These are phyloP conservation scores for Melanotaenia nigrans DNA, from an alignment of 2,797 vertebrate genomes.

Conservation along the genomic window DNA sequence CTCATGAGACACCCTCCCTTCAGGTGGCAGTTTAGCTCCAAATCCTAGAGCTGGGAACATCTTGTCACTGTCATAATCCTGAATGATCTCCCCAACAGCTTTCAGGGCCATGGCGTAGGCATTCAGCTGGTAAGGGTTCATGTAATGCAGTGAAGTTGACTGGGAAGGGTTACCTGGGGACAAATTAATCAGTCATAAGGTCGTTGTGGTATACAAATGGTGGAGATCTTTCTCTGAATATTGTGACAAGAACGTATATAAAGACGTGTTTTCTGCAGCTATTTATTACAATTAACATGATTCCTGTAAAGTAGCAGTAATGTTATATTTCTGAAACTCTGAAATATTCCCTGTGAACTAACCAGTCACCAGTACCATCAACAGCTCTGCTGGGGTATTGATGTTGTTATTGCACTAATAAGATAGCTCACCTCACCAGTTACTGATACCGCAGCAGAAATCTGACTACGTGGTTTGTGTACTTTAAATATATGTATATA, in stretches of 20 bases:
- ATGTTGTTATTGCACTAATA: constrained; percentile 7
- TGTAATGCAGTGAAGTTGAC: constrained; percentile 95
- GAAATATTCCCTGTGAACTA: constrained; percentile 2
- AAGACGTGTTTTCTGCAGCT: background rate
- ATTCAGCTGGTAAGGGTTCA: constrained; percentile 97
- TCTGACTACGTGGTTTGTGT: background rate
- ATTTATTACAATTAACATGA: background rate
- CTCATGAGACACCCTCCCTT: constrained; percentile 93
- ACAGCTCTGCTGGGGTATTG: constrained; percentile 4
- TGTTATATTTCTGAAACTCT: constrained; percentile 26
- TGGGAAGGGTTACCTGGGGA: constrained; percentile 91
- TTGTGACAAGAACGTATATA: background rate
- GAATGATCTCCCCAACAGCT: constrained; percentile 95
- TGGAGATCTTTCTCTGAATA: background rate
- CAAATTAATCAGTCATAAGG: constrained; percentile 9
- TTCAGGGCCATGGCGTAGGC: constrained; percentile 95
- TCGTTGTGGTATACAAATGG: background rate
- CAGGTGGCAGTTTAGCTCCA: constrained; percentile 93
- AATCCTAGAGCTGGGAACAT: constrained; percentile 96
- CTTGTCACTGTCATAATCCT: constrained; percentile 97
- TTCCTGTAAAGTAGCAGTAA: background rate
- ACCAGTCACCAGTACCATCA: background rate
- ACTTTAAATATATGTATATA: background rate
- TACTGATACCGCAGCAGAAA: no score
- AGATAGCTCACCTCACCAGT: background rate